Evolutionary conservation across 2,797 vertebrate species (phyloP), one percentile per base, ranked within the genome.

Genomic region (Acrocephalus scirpaceus): DNA sequence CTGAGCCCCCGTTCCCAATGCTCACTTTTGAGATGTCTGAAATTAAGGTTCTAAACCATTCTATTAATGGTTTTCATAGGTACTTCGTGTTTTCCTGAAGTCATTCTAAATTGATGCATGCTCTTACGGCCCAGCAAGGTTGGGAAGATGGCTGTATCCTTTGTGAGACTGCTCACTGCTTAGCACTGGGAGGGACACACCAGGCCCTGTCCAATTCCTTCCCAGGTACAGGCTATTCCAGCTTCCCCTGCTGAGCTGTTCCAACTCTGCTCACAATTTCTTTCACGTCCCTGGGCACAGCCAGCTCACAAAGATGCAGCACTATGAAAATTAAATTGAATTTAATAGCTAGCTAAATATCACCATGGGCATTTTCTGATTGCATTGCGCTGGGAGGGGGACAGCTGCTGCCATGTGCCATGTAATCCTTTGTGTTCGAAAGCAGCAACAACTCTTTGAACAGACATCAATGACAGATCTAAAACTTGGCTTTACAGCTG

Each of bases 301-400:
- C 27, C 72, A 69, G 38, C 38, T 93, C 61, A 77, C 85, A 96
- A 71, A 92, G 77, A 93, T 13, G 27, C 61, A 80, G 64, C 25
- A 22, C 79, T 61, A 77, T 78, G 69, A 91, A 96, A 95, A 91
- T 83, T 74, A 93, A 93, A 92, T 90, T 29, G 7, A 95, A 91
- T 92, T 86, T 93, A 95, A 95, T 93, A 83, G 79, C 69, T 90
- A 77, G 74, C 75, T 94, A 96, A 96, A 71, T 83, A 83, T 80
- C 94, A 91, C 85, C 78, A 50, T 48, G 96, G 85, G 90, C 79
- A 69, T 93, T 91, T 95, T 80, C 75, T 86, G 72, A 80, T 72
- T 80, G 82, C 54, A 40, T 60, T 54, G 65, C 65, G 26, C 53
- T 57, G 61, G 81, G 79, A 94, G 38, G 14, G 26, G 30, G n/a